A percentile compares a stretch with the other conserved stretches of the same genome.
These are phyloP conservation scores for Mycteria americana DNA, from an alignment of 2,797 vertebrate genomes.

Conservation along the genomic window DNA sequence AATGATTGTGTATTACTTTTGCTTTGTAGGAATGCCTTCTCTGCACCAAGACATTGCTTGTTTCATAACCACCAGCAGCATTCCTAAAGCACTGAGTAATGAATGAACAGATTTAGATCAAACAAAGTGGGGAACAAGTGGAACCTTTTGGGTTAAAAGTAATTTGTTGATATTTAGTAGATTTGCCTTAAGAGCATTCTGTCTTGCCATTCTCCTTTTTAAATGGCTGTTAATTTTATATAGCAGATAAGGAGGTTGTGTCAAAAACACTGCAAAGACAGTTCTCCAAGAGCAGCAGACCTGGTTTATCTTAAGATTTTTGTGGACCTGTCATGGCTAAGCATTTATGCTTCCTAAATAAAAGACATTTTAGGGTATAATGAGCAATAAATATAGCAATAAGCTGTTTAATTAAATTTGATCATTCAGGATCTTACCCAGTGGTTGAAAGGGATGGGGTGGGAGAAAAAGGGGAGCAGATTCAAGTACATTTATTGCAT, in stretches of 20 bases:
- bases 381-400: constrained; percentile 68
- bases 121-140: neutral
- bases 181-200: constrained; percentile 41
- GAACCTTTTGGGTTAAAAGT: constrained; percentile 12
- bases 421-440: neutral
- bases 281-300: constrained; percentile 41
- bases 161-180: neutral
- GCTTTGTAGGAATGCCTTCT: constrained; percentile 45
- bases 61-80: constrained; percentile 29
- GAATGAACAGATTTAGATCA: neutral
- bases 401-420: constrained; percentile 11
- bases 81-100: neutral
- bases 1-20: neutral
- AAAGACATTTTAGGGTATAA: neutral
- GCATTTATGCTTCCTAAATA: constrained; percentile 4
- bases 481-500: neutral
- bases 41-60: constrained; percentile 1
- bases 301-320: neutral
- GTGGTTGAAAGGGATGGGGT: neutral
- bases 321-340: neutral
- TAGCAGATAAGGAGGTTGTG: constrained; percentile 42
- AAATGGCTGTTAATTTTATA: neutral
- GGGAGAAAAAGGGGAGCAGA: neutral
- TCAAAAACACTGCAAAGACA: constrained; percentile 23
- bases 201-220: neutral